These are phyloP conservation scores for Oryzias melastigma DNA, from an alignment of 2,113 vertebrate genomes.

Conservation along the genomic window DNA sequence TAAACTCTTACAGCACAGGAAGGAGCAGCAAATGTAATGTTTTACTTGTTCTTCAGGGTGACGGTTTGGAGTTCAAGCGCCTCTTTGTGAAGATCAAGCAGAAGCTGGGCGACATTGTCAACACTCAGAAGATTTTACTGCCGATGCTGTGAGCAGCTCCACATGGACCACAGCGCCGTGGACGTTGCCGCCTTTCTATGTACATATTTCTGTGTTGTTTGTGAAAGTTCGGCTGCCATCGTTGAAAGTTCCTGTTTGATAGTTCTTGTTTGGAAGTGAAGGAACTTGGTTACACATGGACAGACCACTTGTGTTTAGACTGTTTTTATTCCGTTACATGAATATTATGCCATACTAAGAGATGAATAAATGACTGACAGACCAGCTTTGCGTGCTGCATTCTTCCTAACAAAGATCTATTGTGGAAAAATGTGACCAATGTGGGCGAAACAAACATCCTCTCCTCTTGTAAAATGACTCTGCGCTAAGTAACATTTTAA, in stretches of 20 bases:
- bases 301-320: too few relatives aligned
- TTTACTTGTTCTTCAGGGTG: conserved; percentile 78
- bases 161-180: neutral
- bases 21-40: too few relatives aligned
- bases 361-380: conserved; percentile 57
- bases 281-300: too few relatives aligned
- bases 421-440: neutral
- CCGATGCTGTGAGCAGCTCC: conserved; percentile 72
- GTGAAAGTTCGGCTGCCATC: neutral
- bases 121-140: conserved; percentile 85
- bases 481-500: too few relatives aligned
- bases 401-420: neutral
- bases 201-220: conserved; percentile 50
- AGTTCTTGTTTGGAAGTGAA: neutral
- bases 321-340: neutral
- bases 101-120: conserved; percentile 87
- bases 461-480: neutral
- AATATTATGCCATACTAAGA: conserved; percentile 4
- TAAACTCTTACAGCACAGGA: too few relatives aligned
- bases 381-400: neutral
- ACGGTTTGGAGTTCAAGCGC: conserved; percentile 95
- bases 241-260: conserved; percentile 1
- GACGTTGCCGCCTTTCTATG: conserved; percentile 9
- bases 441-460: neutral
- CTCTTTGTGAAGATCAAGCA: conserved; percentile 93